Conservation (phyloP, 2,797 vertebrate species). For the Argyrosomus regius region DNA sequence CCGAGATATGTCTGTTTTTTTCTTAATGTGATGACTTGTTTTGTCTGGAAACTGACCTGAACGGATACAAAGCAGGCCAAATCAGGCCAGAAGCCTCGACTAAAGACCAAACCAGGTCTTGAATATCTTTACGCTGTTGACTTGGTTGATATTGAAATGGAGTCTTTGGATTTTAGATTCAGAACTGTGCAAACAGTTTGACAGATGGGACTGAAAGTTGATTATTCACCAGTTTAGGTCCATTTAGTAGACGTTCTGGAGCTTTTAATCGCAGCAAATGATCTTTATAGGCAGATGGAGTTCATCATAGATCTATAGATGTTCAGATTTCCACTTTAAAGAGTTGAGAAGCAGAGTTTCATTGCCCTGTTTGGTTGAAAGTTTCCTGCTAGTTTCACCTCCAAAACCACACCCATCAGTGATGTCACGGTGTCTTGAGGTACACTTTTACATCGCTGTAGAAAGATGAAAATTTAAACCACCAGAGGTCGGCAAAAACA, state of each 20-base stretch:
- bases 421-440: neutral
- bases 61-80: conserved; percentile 18
- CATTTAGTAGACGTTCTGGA: neutral
- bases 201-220: neutral
- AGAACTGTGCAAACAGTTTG: neutral
- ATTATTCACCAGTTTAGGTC: neutral
- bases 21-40: neutral
- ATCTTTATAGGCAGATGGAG: neutral
- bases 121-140: neutral
- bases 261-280: neutral
- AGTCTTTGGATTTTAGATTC: neutral
- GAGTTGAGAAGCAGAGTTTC: too few species aligned
- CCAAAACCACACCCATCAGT: neutral
- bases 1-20: neutral
- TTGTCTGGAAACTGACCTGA: neutral
- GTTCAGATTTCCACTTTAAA: neutral
- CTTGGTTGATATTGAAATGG: neutral
- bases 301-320: neutral
- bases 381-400: too few species aligned
- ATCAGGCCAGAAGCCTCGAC: conserved; percentile 13
- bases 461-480: neutral
- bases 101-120: neutral
- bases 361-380: too few species aligned
- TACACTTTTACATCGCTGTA: neutral
- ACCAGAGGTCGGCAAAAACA: neutral